Evolutionary conservation across 2,113 vertebrate species (phyloP).

Genomic region (Orthonyx spaldingii): DNA sequence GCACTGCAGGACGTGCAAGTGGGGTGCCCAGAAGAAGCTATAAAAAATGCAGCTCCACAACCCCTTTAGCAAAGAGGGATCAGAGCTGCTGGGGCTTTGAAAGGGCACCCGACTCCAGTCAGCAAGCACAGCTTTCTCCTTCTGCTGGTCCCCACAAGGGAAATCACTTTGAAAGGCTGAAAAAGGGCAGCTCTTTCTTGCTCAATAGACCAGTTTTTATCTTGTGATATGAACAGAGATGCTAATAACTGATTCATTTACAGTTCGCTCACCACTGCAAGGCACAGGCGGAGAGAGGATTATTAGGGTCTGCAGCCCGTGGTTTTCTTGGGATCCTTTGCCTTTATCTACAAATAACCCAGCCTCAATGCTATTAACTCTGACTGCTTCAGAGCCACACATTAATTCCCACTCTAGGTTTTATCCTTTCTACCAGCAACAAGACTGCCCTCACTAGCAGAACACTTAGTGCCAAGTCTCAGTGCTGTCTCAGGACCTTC

Average conservation of each 20-base stretch:
- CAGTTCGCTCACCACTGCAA: fast-evolving
- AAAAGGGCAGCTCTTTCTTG: not conserved
- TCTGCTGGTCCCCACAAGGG: not conserved
- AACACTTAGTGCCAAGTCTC: not conserved
- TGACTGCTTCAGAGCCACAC: not conserved
- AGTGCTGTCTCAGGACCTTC: not conserved
- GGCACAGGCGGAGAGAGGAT: not conserved
- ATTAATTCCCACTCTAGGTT: not conserved
- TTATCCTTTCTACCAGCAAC: not conserved
- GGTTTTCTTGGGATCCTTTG: not conserved
- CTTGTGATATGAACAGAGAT: not conserved
- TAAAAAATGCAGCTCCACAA: not conserved
- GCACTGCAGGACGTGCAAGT: not conserved
- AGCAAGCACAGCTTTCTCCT: not conserved
- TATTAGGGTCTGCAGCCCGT: not conserved
- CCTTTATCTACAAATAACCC: not conserved
- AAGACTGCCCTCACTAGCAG: not conserved
- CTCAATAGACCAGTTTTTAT: not conserved
- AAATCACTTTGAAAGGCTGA: not conserved
- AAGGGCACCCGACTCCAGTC: not conserved
- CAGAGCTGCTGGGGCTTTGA: not conserved
- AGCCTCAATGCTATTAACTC: not conserved
- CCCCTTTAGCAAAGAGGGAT: not conserved
- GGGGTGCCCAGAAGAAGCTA: not conserved
- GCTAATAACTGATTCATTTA: not conserved